These are phyloP conservation scores for Apogon hyalosoma DNA, from an alignment of 2,797 vertebrate genomes.

Conservation along the genomic window DNA sequence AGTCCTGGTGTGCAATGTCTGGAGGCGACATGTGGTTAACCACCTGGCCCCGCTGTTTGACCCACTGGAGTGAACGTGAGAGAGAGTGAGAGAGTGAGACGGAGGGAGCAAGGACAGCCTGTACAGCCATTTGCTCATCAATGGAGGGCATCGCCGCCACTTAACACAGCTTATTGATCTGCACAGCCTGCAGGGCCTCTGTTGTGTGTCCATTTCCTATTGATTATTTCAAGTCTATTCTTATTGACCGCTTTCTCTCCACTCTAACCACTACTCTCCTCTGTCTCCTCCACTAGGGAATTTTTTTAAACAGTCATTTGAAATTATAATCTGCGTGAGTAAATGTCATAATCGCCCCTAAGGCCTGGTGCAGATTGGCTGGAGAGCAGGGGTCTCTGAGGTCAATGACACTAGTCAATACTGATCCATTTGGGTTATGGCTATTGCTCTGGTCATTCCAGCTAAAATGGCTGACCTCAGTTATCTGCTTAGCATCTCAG, in stretches of 20 bases:
- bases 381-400: slow-evolving; percentile 81
- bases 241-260: slow-evolving; percentile 79
- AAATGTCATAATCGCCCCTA: slow-evolving; percentile 89
- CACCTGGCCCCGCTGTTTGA: slow-evolving; percentile 85
- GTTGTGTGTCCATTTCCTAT: slow-evolving; percentile 88
- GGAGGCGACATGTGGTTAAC: slow-evolving; percentile 84
- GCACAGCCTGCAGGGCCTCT: slow-evolving; percentile 80
- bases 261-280: slow-evolving; percentile 66
- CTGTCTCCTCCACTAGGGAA: slow-evolving; percentile 76
- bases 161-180: slow-evolving; percentile 89
- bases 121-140: slow-evolving; percentile 86
- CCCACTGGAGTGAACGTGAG: slow-evolving; percentile 74
- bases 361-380: slow-evolving; percentile 81
- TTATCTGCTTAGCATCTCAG: slow-evolving; percentile 13
- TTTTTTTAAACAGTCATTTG: slow-evolving; percentile 87
- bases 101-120: slow-evolving; percentile 67
- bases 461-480: slow-evolving; percentile 52
- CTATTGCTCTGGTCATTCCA: slow-evolving; percentile 40
- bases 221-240: slow-evolving; percentile 88
- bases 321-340: slow-evolving; percentile 89
- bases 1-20: slow-evolving; percentile 72
- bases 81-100: slow-evolving; percentile 36
- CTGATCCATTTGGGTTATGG: slow-evolving; percentile 77
- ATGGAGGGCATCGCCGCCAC: slow-evolving; percentile 86
- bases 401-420: slow-evolving; percentile 82